These are phyloP conservation scores for Blastobasis lacticolella DNA, from an alignment of 2,888 invertebrate species.

Conservation along the genomic window DNA sequence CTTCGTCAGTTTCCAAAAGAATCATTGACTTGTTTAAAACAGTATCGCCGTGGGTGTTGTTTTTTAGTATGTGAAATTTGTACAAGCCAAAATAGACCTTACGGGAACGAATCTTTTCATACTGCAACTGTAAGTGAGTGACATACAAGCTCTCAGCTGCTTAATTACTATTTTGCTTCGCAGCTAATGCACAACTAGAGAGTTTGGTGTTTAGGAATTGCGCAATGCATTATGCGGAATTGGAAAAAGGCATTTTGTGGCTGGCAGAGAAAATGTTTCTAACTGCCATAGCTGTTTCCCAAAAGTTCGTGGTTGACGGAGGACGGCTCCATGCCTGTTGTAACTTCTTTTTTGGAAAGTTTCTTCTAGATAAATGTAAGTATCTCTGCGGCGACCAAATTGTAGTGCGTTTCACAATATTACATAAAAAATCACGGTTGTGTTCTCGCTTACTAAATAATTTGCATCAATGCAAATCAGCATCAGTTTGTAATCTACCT, in stretches of 20 bases:
- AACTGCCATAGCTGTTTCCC: slow-evolving; percentile 57
- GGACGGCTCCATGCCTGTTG: slow-evolving; percentile 64
- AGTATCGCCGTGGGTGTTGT: too few relatives aligned
- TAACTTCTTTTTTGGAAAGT: slow-evolving; percentile 69
- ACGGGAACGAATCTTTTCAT: too few relatives aligned
- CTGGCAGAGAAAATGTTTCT: slow-evolving; percentile 71
- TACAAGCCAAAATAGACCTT: too few relatives aligned
- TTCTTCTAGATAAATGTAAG: slow-evolving; percentile 71
- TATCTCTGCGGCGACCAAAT: slow-evolving; percentile 1
- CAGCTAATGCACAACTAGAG: slow-evolving; percentile 54
- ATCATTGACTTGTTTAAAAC: too few relatives aligned
- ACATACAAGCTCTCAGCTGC: background rate
- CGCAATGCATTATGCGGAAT: slow-evolving; percentile 51
- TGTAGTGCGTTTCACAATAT: too few relatives aligned
- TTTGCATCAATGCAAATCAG: too few relatives aligned
- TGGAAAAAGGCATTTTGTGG: slow-evolving; percentile 71
- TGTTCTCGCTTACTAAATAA: too few relatives aligned
- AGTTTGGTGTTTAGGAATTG: slow-evolving; percentile 50
- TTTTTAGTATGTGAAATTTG: too few relatives aligned
- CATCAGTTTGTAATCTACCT: too few relatives aligned
- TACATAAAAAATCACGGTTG: too few relatives aligned
- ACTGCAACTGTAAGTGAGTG: background rate
- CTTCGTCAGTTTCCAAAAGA: too few relatives aligned
- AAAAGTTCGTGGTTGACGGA: slow-evolving; percentile 54
- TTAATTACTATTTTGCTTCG: slow-evolving; percentile 1